Conservation (phyloP, 1,140 invertebrate genomes). For the Sweltsa coloradensis region DNA sequence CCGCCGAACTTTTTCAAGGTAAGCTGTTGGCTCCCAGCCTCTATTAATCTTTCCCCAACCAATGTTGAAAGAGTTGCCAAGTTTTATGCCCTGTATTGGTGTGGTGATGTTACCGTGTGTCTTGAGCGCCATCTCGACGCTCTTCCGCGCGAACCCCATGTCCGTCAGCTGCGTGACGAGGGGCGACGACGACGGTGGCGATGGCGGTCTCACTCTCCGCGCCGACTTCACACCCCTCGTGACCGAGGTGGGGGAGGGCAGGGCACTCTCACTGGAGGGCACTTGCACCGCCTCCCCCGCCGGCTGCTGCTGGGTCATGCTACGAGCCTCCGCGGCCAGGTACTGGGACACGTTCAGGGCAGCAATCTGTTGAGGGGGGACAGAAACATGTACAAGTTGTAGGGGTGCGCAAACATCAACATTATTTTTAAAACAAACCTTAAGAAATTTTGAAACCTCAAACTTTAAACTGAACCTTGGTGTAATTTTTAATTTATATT, state of each 20-base stretch:
- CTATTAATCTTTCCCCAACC: no score
- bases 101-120: conserved; percentile 4
- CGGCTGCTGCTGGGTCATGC: conserved; percentile 20
- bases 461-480: no score
- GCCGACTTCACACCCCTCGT: conserved; percentile 14
- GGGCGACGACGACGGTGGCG: conserved; percentile 31
- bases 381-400: no score
- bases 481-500: no score
- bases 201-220: conserved; percentile 9
- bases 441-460: no score
- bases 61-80: no score
- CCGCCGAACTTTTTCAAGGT: no score
- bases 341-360: conserved; percentile 71
- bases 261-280: conserved; percentile 27
- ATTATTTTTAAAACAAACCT: no score
- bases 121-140: conserved; percentile 57
- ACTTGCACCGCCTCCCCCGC: conserved; percentile 13
- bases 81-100: no score
- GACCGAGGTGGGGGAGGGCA: conserved; percentile 19
- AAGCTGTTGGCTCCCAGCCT: no score
- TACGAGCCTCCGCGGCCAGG: conserved; percentile 48
- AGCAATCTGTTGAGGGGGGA: no score
- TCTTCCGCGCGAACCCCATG: conserved; percentile 81
- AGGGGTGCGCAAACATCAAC: no score
- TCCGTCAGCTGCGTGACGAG: conserved; percentile 69